Evolutionary conservation across 2,797 vertebrate species (phyloP), one percentile per base, ranked within the genome.

Genomic region (Pogoniulus pusillus): DNA sequence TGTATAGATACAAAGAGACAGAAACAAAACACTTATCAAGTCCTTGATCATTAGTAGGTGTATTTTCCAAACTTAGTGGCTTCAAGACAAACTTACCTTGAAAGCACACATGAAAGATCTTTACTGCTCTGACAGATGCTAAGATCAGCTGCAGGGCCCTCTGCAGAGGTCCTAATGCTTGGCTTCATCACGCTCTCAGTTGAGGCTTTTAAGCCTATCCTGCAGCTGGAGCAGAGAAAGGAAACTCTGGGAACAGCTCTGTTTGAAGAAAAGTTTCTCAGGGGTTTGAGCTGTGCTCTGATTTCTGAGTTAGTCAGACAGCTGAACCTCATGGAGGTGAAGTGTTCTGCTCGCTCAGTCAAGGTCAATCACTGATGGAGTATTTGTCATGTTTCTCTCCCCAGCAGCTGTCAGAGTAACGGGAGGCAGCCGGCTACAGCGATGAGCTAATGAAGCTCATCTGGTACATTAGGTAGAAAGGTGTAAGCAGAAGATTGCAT

Each of bases 391-490:
- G 66, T 58, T 75, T 37, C 39, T 65, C 64, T 58, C 65, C 18
- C 69, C 2, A 3, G 87, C 95, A 92, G 89, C 93, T 95, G 87
- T 9, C 45, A 15, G 63, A 64, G 66, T 54, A 2, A 41, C 2
- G 78, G 73, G 75, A 70, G 82, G 93, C 84, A 82, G 90, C 37
- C 8, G 3, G 32, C 70, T 18, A 2, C n/a, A 16, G 86, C 4
- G 18, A 59, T 14, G 14, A 57, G 89, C 84, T 93, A 85, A 91
- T 78, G 91, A 85, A 89, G 89, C 94, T 93, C 93, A 72, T 87
- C 89, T 93, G 94, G n/a, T 70, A 19, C 89, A 43, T 85, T n/a
- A 81, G 92, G 72, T 55, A 88, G 87, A 79, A 85, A 87, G 92
- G 84, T 81, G 72, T 24, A 30, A 66, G 85, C 82, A 85, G 37